Evolutionary conservation across 2,888 invertebrate species (phyloP).

Genomic region (Ptychoptera contaminata): DNA sequence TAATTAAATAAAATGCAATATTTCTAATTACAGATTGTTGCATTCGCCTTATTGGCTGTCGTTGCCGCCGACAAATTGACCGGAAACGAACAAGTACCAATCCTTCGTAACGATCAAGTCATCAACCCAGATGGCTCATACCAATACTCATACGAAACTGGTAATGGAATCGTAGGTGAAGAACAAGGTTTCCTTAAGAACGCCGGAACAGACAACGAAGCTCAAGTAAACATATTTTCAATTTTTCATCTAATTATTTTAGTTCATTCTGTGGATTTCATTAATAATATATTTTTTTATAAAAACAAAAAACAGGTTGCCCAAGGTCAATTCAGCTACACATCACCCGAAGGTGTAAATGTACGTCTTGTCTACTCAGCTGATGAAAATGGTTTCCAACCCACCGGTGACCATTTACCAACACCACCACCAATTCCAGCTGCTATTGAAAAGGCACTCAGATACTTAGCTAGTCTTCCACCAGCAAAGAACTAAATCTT

Average conservation of each 20-base stretch:
- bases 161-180: slow-evolving; percentile 44
- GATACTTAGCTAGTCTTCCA: background rate
- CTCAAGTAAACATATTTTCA: background rate
- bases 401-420: background rate
- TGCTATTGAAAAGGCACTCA: background rate
- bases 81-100: slow-evolving; percentile 16
- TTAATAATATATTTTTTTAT: background rate
- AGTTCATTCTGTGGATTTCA: background rate
- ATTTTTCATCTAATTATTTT: too few relatives aligned
- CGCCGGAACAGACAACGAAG: slow-evolving; percentile 36
- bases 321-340: background rate
- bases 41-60: slow-evolving; percentile 15
- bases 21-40: slow-evolving; percentile 8
- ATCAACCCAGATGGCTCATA: too few relatives aligned
- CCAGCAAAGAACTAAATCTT: slow-evolving; percentile 18
- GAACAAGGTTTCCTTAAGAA: slow-evolving; percentile 45
- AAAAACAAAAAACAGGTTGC: slow-evolving; percentile 21
- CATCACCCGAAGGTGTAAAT: background rate
- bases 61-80: slow-evolving; percentile 16
- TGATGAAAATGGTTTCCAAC: slow-evolving; percentile 3
- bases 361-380: background rate
- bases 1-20: background rate
- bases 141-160: slow-evolving; percentile 38
- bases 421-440: slow-evolving; percentile 1
- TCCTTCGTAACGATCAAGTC: slow-evolving; percentile 15